Conservation (phyloP, 2,113 vertebrate genomes). For the Gopherus evgoodei region DNA sequence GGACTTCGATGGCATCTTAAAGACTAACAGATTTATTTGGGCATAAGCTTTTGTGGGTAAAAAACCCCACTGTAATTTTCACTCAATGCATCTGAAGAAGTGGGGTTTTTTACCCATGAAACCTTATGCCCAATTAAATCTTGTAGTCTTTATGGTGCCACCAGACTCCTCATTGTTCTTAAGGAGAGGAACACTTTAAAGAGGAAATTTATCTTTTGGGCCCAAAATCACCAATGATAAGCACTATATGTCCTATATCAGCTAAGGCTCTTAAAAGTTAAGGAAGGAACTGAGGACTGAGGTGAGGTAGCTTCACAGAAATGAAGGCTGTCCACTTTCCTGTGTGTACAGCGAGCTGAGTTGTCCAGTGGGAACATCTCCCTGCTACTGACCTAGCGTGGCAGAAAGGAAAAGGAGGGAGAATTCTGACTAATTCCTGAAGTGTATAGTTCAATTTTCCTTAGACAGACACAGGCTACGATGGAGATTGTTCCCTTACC, state of each 20-base stretch:
- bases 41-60: too few species aligned
- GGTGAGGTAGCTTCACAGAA: not conserved
- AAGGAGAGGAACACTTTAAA: not conserved
- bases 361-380: not conserved
- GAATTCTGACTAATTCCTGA: not conserved
- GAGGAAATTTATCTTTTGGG: not conserved
- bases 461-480: too few species aligned
- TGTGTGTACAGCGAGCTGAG: not conserved
- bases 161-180: too few species aligned
- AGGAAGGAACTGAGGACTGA: not conserved
- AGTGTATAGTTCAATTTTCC: too few species aligned
- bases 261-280: not conserved
- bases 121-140: too few species aligned
- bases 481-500: not conserved
- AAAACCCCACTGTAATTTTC: too few species aligned
- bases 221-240: not conserved
- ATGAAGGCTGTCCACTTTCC: not conserved
- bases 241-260: not conserved
- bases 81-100: not conserved
- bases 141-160: too few species aligned
- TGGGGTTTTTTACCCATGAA: too few species aligned
- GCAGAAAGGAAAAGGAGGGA: not conserved
- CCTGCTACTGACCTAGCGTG: too few species aligned
- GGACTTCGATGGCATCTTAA: too few species aligned
- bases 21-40: too few species aligned